Base-by-base conservation (phyloP, 2,113 vertebrate genomes). In the Corythoichthys haematopterus region DNA sequence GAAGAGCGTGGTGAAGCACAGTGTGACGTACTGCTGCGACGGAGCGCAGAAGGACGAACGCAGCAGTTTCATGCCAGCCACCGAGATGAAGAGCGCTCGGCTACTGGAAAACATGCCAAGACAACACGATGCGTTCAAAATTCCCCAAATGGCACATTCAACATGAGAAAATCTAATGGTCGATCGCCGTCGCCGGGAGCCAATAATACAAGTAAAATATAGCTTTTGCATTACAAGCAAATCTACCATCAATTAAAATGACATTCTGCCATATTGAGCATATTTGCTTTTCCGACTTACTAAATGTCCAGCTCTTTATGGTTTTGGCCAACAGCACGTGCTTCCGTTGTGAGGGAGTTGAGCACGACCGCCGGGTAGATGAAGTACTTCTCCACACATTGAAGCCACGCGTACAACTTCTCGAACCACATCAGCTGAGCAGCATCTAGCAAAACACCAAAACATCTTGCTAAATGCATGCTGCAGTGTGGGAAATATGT, bases 341-440 rank as follows among this genome's bases (percentile, higher is more conserved):
- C 94, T 4, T 95, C 94, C 0, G 92, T 93, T 0, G 94, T 95
- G 51, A 96, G 91, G 45, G 94, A 95, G 12, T 93, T 94, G 55
- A 96, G 93, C 82, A 95, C 92, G 68, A 96, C 94, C 0, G 94
- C 94, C 0, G 94, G 94, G 77, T 96, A 95, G 83, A 96, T 92
- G 70, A 94, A 91, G 69, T 95, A 95, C 70, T 95, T 96, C 89
- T 96, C 94, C 37, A 93, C 86, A 2, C 94, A 95, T 88, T 96
- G 94, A 66, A 96, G 92, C 91, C 94, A 93, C 0, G 94, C 93
- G 0, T 94, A 95, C 52, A 95, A 84, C 86, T 96, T 96, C 90
- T 96, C 94, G 70, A 95, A 96, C 94, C 94, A 95, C 94, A 95
- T 96, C 83, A 96, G 76, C 88, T 95, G 93, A 55, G 94, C 94